Evolutionary conservation across 2,113 vertebrate genomes (phyloP).

Genomic region (Nannobrachium achirus): DNA sequence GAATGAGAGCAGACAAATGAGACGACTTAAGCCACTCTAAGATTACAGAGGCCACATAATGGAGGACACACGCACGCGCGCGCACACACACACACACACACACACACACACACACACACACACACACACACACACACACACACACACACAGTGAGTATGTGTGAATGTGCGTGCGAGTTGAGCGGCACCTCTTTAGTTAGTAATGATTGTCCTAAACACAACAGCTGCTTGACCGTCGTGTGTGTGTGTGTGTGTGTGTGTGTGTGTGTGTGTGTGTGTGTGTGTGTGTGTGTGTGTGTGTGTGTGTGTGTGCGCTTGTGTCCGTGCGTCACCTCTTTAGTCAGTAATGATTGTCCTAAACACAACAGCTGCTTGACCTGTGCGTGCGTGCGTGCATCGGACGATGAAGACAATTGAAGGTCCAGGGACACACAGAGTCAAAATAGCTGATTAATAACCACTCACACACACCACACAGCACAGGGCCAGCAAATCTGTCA

Average conservation of each 20-base stretch:
- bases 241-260: constrained; percentile 1
- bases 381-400: background rate
- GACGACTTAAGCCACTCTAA: constrained; percentile 27
- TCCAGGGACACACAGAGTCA: constrained; percentile 56
- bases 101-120: constrained; percentile 6
- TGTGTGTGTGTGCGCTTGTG: constrained; percentile 42
- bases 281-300: constrained; percentile 12
- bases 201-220: constrained; percentile 59
- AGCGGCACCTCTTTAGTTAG: constrained; percentile 52
- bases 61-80: constrained; percentile 2
- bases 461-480: constrained; percentile 18
- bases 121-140: constrained; percentile 14
- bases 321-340: no score
- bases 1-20: constrained; percentile 17
- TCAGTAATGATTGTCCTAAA: no score
- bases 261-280: constrained; percentile 21
- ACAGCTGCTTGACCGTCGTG: constrained; percentile 58
- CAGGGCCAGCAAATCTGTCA: background rate
- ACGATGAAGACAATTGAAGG: constrained; percentile 58
- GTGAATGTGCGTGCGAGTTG: constrained; percentile 20
- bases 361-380: no score
- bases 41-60: constrained; percentile 36
- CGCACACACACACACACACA: constrained; percentile 3
- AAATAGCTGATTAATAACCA: constrained; percentile 50
- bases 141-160: background rate